phyloP scores from a whole-genome alignment of 1,140 invertebrate species.

The Leptinotarsa undecemlineata region DNA sequence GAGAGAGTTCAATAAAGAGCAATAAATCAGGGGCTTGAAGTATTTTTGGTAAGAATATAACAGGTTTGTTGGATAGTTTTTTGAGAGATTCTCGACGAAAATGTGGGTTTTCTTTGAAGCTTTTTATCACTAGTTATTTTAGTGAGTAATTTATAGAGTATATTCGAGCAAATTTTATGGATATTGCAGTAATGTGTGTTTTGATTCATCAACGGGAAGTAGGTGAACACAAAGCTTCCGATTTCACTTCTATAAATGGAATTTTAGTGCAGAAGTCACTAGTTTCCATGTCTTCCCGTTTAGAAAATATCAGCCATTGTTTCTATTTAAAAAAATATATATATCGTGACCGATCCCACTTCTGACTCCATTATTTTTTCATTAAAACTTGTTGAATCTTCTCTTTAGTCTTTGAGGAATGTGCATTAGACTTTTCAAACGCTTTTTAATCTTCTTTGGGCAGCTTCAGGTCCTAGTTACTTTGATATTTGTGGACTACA shows the following conservation, averaged over 20 bases:
- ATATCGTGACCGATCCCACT: neutral
- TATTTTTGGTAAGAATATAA: conserved; percentile 2
- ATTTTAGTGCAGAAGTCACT: neutral
- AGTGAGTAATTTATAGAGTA: conserved; percentile 6
- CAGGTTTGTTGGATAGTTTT: neutral
- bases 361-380: neutral
- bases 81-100: neutral
- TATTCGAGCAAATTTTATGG: neutral
- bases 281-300: neutral
- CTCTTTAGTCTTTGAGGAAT: too few relatives aligned
- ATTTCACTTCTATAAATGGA: neutral
- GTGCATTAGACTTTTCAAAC: too few relatives aligned
- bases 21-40: conserved; percentile 9
- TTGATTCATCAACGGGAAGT: neutral
- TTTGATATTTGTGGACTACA: too few relatives aligned
- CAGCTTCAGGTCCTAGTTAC: too few relatives aligned
- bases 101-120: neutral
- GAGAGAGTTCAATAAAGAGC: conserved; percentile 1
- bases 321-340: neutral
- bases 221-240: neutral
- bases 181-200: neutral
- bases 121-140: neutral
- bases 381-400: neutral
- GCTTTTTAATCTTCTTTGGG: too few relatives aligned
- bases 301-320: neutral